Conservation (phyloP, 2,113 vertebrate genomes). For the Setophaga kirtlandii region DNA sequence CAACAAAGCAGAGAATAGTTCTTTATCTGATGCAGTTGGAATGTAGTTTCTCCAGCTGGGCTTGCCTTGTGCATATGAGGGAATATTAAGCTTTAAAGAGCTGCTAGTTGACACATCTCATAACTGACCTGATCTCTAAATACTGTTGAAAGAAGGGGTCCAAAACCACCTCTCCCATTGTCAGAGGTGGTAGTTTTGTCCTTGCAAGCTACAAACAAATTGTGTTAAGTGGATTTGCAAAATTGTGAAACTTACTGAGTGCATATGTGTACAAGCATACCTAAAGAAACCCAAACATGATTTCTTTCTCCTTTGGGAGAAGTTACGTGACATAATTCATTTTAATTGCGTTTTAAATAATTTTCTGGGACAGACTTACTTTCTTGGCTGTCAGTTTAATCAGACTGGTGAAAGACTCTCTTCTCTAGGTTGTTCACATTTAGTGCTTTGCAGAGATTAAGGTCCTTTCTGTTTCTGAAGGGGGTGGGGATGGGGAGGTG, state of each 20-base stretch:
- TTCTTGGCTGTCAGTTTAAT: not conserved
- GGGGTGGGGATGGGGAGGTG: not conserved
- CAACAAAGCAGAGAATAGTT: not conserved
- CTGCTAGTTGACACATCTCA: not conserved
- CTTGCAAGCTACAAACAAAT: not conserved
- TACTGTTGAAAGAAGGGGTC: not conserved
- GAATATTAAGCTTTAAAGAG: not conserved
- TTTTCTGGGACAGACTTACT: not conserved
- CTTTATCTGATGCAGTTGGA: constrained; percentile 16
- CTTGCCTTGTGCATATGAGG: not conserved
- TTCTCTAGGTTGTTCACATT: not conserved
- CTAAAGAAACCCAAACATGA: not conserved
- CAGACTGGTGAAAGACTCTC: not conserved
- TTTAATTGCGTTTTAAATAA: constrained; percentile 1
- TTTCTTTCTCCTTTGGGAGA: not conserved
- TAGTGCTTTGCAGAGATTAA: not conserved
- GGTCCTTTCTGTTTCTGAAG: not conserved
- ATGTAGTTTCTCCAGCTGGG: not conserved
- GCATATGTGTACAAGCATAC: accelerated
- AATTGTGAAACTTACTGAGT: not conserved
- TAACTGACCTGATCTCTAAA: not conserved
- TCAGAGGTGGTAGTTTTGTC: not conserved
- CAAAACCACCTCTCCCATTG: not conserved
- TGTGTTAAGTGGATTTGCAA: accelerated
- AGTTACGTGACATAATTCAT: not conserved